Conservation (phyloP, 2,797 vertebrate species). For the Babyrousa celebensis region DNA sequence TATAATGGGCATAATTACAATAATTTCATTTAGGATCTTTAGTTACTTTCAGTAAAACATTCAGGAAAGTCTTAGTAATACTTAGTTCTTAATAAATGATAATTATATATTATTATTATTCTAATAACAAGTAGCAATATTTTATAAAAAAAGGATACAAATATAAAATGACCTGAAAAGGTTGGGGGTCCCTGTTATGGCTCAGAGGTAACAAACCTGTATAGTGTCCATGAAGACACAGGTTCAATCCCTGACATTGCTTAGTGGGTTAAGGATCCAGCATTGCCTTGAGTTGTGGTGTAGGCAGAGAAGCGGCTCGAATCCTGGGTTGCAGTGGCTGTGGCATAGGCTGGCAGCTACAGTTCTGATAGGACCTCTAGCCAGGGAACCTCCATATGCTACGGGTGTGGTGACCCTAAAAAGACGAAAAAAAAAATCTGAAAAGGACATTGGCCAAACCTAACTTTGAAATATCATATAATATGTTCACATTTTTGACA, state of each 20-base stretch:
- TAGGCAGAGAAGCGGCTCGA: too few relatives aligned
- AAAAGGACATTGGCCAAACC: background rate
- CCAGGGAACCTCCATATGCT: too few relatives aligned
- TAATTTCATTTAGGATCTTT: background rate
- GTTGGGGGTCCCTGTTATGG: too few relatives aligned
- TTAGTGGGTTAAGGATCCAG: too few relatives aligned
- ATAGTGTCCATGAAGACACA: too few relatives aligned
- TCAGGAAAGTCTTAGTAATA: background rate
- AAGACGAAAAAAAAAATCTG: background rate
- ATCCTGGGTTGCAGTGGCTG: too few relatives aligned
- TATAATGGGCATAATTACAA: fast-evolving
- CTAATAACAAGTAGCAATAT: background rate
- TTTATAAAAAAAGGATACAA: background rate
- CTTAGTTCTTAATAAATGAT: background rate
- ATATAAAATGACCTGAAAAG: background rate
- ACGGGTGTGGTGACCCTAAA: too few relatives aligned
- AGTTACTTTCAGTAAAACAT: background rate
- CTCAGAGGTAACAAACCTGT: too few relatives aligned
- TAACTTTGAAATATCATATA: background rate
- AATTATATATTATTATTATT: background rate
- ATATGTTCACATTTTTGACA: background rate
- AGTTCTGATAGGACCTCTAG: too few relatives aligned
- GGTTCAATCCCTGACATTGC: too few relatives aligned
- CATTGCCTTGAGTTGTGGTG: too few relatives aligned
- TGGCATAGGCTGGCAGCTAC: too few relatives aligned